A percentile compares a stretch with the other conserved stretches of the same genome.
phyloP scores from a whole-genome alignment of 2,888 invertebrate species.

The Deilephila elpenor region DNA sequence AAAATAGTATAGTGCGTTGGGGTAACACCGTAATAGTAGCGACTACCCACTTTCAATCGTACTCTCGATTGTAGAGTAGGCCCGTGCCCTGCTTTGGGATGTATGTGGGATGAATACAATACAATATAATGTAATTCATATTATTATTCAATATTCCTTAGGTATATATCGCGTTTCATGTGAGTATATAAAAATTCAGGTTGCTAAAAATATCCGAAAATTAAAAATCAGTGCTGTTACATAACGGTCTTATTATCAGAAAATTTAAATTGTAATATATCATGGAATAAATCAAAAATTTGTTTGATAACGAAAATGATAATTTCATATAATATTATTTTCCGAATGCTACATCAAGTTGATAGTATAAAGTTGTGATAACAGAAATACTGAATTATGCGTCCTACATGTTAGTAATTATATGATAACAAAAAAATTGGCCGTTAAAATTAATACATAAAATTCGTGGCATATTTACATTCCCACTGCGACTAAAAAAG shows the following conservation, averaged over 20 bases:
- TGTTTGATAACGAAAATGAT: conserved; percentile 3
- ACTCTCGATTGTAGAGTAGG: too few species aligned
- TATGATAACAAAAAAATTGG: background rate
- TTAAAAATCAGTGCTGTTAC: background rate
- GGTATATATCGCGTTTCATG: background rate
- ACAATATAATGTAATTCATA: too few species aligned
- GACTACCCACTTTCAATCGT: too few species aligned
- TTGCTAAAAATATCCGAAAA: background rate
- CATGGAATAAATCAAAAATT: background rate
- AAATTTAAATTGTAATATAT: background rate
- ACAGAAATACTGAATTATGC: background rate
- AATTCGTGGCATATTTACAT: background rate
- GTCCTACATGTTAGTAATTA: background rate
- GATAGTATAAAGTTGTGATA: background rate
- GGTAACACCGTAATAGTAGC: too few species aligned
- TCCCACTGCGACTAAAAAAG: background rate
- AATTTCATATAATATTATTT: background rate
- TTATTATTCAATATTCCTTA: background rate
- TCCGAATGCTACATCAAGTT: background rate
- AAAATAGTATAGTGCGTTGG: too few species aligned
- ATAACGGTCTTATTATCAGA: background rate
- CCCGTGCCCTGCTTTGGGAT: too few species aligned
- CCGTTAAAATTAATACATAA: background rate
- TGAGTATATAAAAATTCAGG: background rate
- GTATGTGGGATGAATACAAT: too few species aligned